Base-by-base conservation (phyloP, 1,140 invertebrate species). In the Aphaenogaster rudis region DNA sequence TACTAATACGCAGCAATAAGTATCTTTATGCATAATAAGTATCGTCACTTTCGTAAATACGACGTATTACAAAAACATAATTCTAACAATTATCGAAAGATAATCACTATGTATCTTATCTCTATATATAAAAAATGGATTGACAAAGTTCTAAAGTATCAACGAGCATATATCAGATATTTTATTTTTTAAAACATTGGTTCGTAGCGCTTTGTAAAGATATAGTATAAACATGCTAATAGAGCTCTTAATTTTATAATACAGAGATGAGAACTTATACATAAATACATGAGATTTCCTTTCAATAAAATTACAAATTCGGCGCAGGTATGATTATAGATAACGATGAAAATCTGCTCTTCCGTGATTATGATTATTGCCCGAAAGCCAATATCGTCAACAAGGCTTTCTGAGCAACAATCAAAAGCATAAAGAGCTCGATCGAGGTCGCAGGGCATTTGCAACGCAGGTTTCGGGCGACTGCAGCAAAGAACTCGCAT, bases 391-490 rank as follows among this genome's bases (percentile, higher is more conserved):
- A 61, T 95, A 94, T 94, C 82, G 67, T 79, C 61, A 89, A 87
- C 93, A 94, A 94, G 95, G 95, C 94, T 95, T 95, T 96, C 95
- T 95, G 95, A 96, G 95, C 95, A 96, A 96, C 95, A 96, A 96
- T 96, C 95, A 96, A 96, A 96, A 96, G 93, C 95, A 95, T 94
- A 93, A 95, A 96, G 95, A 96, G 94, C 90, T 61, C 69, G 76
- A 17, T 33, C 59, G 61, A 71, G n/a, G 15, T 67, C 11, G 17
- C 8, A 39, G 33, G 50, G 28, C 2, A 50, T 39, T 66, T 28
- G 48, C 39, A 3, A 28, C 69, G 69, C 21, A 45, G 39, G 3
- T 76, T 42, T 33, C 7, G 21, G 17, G 1, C 5, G 21, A 2
- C 67, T 86, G 59, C 5, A 88, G 15, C 0, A 45, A 8, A 71